A percentile compares a stretch with the other conserved stretches of the same genome.
Evolutionary conservation across 23 tunicate genomes (phyloP).

Genomic region (Ascidia mentula): DNA sequence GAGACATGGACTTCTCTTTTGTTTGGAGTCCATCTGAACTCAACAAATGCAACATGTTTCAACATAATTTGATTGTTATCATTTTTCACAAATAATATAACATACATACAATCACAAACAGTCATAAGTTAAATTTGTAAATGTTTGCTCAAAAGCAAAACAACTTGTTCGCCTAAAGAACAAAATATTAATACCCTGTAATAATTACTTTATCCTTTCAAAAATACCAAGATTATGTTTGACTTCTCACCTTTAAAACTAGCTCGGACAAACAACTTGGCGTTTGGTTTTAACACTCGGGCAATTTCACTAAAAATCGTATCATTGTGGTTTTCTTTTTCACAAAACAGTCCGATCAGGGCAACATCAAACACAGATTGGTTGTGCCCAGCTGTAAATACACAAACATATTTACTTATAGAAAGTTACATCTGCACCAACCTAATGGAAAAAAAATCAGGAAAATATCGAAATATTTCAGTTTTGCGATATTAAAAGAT

Average conservation of each 20-base stretch:
- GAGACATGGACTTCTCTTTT: not conserved
- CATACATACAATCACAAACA: no score
- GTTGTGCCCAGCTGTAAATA: conserved; percentile 23
- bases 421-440: not conserved
- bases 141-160: no score
- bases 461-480: not conserved
- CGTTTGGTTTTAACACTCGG: conserved; percentile 47
- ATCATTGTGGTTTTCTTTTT: conserved; percentile 3
- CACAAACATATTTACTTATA: not conserved
- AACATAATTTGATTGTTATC: no score
- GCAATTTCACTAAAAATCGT: conserved; percentile 33
- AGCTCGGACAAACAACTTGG: conserved; percentile 28
- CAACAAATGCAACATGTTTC: no score
- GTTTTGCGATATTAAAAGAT: conserved; percentile 12
- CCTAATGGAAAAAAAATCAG: not conserved
- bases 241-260: not conserved
- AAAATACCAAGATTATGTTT: not conserved
- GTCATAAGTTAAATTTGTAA: no score
- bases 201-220: no score
- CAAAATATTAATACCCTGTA: no score
- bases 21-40: conserved; percentile 18
- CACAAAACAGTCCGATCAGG: conserved; percentile 47
- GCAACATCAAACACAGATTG: conserved; percentile 54
- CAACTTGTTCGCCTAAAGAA: no score
- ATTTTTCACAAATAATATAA: no score